These are phyloP conservation scores for Poecile atricapillus DNA, from an alignment of 2,113 vertebrate species.

Conservation along the genomic window DNA sequence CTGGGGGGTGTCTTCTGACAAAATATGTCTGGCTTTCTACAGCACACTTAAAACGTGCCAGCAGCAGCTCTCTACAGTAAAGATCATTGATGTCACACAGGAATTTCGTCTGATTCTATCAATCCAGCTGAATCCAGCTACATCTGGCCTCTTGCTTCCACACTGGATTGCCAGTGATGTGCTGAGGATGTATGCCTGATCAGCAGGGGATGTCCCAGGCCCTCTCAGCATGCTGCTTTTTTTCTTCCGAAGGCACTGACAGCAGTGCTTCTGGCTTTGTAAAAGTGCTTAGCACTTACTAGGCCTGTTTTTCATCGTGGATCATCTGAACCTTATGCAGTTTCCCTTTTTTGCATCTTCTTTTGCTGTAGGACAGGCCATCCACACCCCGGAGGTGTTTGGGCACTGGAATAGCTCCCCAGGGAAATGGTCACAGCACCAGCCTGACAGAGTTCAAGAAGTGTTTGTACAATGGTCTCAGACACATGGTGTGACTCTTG, in stretches of 20 bases:
- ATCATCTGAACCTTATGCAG: accelerated
- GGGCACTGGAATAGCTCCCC: neutral
- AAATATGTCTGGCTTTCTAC: neutral
- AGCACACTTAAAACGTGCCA: accelerated
- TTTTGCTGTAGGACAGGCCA: neutral
- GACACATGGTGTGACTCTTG: too few species aligned
- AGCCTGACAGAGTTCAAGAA: neutral
- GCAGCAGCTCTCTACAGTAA: neutral
- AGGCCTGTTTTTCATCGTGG: neutral
- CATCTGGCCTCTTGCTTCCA: neutral
- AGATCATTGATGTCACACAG: accelerated
- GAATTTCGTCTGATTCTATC: neutral
- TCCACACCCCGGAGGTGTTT: accelerated
- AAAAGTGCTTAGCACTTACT: neutral
- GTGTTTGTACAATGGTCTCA: neutral
- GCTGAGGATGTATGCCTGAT: neutral
- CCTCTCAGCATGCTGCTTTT: neutral
- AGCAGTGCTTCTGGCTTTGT: neutral
- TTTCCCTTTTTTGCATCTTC: neutral
- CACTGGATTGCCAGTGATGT: neutral
- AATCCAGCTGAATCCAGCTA: neutral
- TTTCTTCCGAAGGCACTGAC: neutral
- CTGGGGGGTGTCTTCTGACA: neutral
- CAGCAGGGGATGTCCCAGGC: neutral
- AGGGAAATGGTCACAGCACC: neutral